Conservation (phyloP, 2,888 invertebrate species). For the Drosophila barbarae region DNA sequence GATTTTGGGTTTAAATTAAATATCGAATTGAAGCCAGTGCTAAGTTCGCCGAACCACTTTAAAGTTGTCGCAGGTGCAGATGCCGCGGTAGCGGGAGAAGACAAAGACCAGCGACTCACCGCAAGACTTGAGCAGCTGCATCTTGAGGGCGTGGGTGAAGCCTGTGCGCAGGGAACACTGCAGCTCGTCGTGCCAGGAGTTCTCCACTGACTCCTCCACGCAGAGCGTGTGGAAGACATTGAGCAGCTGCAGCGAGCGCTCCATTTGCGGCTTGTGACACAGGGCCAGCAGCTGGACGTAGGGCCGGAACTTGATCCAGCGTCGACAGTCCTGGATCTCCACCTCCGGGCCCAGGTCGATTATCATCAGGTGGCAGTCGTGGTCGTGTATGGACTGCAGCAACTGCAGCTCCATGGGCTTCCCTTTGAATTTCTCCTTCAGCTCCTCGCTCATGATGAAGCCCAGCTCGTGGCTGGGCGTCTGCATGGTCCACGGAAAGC, state of each 20-base stretch:
- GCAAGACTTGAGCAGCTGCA: slow-evolving; percentile 46
- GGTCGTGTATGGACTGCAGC: slow-evolving; percentile 53
- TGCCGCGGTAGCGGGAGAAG: slow-evolving; percentile 61
- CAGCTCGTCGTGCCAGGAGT: slow-evolving; percentile 69
- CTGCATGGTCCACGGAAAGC: slow-evolving; percentile 65
- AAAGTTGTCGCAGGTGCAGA: slow-evolving; percentile 63
- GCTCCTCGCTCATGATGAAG: slow-evolving; percentile 48
- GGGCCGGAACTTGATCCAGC: slow-evolving; percentile 71
- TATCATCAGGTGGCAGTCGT: slow-evolving; percentile 65
- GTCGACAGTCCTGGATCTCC: slow-evolving; percentile 51
- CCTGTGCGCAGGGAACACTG: slow-evolving; percentile 50
- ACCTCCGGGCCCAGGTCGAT: slow-evolving; percentile 64
- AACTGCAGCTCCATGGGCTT: slow-evolving; percentile 56
- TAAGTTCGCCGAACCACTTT: slow-evolving; percentile 52
- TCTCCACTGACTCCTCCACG: slow-evolving; percentile 53
- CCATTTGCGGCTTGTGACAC: slow-evolving; percentile 60
- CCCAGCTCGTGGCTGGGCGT: slow-evolving; percentile 44
- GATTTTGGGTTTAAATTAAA: not conserved
- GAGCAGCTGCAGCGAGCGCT: slow-evolving; percentile 54
- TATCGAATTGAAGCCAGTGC: not conserved
- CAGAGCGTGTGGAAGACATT: slow-evolving; percentile 51
- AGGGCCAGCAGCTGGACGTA: slow-evolving; percentile 63
- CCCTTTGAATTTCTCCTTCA: slow-evolving; percentile 42
- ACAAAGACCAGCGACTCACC: slow-evolving; percentile 63
- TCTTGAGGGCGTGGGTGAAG: slow-evolving; percentile 48